Evolutionary conservation across 1,140 invertebrate genomes (phyloP).

Genomic region (Thalassaphorura encarpata): DNA sequence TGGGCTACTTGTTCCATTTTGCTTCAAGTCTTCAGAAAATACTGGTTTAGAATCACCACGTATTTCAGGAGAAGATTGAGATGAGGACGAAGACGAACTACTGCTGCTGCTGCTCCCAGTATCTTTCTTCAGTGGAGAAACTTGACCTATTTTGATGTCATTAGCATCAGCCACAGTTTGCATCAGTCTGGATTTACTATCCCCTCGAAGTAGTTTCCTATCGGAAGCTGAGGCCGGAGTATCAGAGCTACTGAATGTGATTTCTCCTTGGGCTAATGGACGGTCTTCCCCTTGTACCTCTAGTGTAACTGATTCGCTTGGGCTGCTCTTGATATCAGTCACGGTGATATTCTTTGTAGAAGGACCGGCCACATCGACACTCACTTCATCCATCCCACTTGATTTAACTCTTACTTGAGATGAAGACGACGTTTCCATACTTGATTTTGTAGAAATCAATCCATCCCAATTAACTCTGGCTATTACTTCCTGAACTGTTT

Average conservation of each 20-base stretch:
- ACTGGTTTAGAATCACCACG: constrained; percentile 8
- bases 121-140: constrained; percentile 5
- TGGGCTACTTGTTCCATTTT: background rate
- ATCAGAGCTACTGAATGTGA: too few relatives aligned
- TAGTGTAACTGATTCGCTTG: background rate
- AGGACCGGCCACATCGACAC: background rate
- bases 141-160: constrained; percentile 22
- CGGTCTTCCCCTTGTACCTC: too few relatives aligned
- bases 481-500: constrained; percentile 26
- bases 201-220: constrained; percentile 18
- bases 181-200: constrained; percentile 28
- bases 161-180: constrained; percentile 32
- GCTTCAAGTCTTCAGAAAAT: background rate
- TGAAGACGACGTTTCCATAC: too few relatives aligned
- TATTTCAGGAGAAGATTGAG: constrained; percentile 18
- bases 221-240: too few relatives aligned
- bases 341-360: background rate
- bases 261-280: too few relatives aligned
- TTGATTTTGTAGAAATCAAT: too few relatives aligned
- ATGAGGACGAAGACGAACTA: constrained; percentile 13
- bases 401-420: background rate
- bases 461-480: background rate
- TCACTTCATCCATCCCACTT: background rate
- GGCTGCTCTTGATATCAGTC: background rate
- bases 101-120: constrained; percentile 2